Base-by-base conservation (phyloP, 2,113 vertebrate genomes). In the Anas platyrhynchos region DNA sequence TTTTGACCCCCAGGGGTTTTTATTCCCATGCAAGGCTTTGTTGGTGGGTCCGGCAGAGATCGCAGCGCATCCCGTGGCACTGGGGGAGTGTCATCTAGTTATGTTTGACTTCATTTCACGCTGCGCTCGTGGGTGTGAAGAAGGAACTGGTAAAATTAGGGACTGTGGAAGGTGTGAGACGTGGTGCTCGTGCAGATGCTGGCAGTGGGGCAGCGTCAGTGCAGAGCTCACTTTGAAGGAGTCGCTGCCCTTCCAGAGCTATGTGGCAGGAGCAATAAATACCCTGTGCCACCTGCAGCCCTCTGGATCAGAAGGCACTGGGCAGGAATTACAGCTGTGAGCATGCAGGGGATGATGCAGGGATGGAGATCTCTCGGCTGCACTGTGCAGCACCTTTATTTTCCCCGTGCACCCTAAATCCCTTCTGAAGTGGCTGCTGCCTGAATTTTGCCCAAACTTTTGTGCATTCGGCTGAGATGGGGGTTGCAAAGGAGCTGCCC, bases 161-260 rank as follows among this genome's bases (percentile, higher is more conserved):
- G 77, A 4, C 69, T 25, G 74, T 16, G 92, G 86, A 94, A 93
- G 83, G 91, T 76, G 86, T 71, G 88, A 96, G 96, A 72, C 88
- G 9, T 34, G 0, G 11, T 56, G 69, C 76, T 88, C 82, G 73
- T 55, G 86, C 80, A 59, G 7, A 82, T 62, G 92, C 96, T 79
- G 93, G 26, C 1, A 5, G 77, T 82, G 94, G 86, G 92, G 69
- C 88, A 92, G 92, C 83, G 79, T 87, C 83, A 87, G 71, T 83
- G 79, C 48, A 73, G 71, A 83, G 75, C 85, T 91, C 13, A 8
- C 90, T 93, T 81, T 93, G 96, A 96, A 96, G 88, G 80, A 85
- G 86, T 52, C 82, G 91, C 91, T 93, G 93, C 88, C 76, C 76
- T 95, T 83, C 72, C 91, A 86, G 93, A 80, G 20, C n/a, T 80